A percentile compares a stretch with the other conserved stretches of the same genome.
Evolutionary conservation across 1,140 invertebrate species (phyloP).

Genomic region (Pseudomyrmex dendroicus): DNA sequence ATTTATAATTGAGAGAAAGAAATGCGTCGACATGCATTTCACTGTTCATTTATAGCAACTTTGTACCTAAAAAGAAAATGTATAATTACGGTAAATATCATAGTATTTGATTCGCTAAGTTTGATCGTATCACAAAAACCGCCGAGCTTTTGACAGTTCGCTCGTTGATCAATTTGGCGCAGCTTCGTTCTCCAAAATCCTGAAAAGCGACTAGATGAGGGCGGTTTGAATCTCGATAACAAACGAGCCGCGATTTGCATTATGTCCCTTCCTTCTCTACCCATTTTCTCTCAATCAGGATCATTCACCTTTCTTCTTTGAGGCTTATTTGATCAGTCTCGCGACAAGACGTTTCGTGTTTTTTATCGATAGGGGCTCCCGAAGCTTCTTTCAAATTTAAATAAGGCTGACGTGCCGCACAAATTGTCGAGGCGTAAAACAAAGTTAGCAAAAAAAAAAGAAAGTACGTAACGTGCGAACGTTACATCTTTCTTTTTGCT

Average conservation of each 20-base stretch:
- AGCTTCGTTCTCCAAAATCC: constrained; percentile 39
- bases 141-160: constrained; percentile 32
- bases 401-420: constrained; percentile 40
- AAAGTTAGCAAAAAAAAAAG: constrained; percentile 31
- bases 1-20: neutral
- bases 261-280: constrained; percentile 4
- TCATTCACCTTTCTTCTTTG: constrained; percentile 33
- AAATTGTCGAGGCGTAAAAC: constrained; percentile 40
- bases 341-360: constrained; percentile 50
- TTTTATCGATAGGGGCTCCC: constrained; percentile 39
- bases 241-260: constrained; percentile 50
- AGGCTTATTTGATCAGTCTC: constrained; percentile 61
- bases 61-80: no score
- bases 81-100: constrained; percentile 19
- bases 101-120: constrained; percentile 45
- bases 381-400: constrained; percentile 56
- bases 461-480: neutral
- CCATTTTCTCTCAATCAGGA: constrained; percentile 52
- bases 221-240: constrained; percentile 27
- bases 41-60: no score
- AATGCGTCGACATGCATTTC: neutral
- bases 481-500: neutral
- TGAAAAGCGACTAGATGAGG: constrained; percentile 33
- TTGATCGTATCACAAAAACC: constrained; percentile 35
- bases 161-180: constrained; percentile 40